phyloP scores from a whole-genome alignment of 2,113 vertebrate species.

The Siniperca chuatsi region DNA sequence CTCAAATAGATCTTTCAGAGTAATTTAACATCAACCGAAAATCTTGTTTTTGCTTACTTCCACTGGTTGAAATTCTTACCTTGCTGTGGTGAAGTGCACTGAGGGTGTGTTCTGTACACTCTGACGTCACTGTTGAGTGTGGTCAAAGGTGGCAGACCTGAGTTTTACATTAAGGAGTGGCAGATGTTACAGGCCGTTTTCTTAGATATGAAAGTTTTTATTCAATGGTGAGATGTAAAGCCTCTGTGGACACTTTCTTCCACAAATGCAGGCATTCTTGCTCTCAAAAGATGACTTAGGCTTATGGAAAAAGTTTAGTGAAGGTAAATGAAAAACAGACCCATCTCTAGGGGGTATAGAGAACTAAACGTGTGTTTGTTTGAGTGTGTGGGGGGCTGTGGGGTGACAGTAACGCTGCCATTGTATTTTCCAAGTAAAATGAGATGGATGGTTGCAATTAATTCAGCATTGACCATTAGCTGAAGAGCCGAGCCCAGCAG shows the following conservation, averaged over 20 bases:
- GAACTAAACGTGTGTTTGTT: constrained; percentile 11
- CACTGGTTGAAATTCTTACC: neutral
- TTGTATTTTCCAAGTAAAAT: constrained; percentile 65
- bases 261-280: neutral
- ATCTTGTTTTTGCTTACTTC: neutral
- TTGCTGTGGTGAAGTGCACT: neutral
- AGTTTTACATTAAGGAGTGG: constrained; percentile 7
- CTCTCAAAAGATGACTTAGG: constrained; percentile 17
- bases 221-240: constrained; percentile 25
- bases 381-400: constrained; percentile 4
- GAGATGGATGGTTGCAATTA: constrained; percentile 76
- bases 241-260: constrained; percentile 32
- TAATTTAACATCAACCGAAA: neutral
- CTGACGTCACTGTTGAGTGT: too few species aligned
- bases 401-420: neutral
- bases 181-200: constrained; percentile 1
- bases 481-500: constrained; percentile 54
- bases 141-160: too few species aligned
- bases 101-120: neutral
- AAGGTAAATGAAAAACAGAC: constrained; percentile 68
- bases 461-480: constrained; percentile 66
- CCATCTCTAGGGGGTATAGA: constrained; percentile 8
- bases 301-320: constrained; percentile 51
- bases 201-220: constrained; percentile 36
- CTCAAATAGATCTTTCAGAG: neutral